These are phyloP conservation scores for Drosophila nr. perissopoda DNA, from an alignment of 2,888 invertebrate species.

Conservation along the genomic window DNA sequence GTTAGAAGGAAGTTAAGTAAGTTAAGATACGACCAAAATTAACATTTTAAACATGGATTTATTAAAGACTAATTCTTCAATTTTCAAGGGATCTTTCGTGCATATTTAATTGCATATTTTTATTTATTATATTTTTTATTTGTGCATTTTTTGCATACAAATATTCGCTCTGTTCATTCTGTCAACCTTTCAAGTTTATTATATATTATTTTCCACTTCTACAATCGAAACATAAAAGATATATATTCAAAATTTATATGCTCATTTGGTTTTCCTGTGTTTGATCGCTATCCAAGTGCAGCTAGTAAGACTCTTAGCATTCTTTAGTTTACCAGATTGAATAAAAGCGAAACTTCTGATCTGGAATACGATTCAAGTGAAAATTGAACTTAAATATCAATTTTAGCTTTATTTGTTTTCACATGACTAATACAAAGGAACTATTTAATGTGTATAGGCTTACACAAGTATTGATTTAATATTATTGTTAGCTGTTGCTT, in stretches of 20 bases:
- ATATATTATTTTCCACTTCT: background rate
- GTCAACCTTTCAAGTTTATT: background rate
- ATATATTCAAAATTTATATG: background rate
- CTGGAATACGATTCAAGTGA: background rate
- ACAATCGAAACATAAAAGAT: background rate
- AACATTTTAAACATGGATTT: background rate
- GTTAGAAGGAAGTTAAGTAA: background rate
- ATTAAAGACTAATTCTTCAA: background rate
- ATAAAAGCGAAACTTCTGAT: background rate
- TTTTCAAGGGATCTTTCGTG: background rate
- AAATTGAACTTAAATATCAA: background rate
- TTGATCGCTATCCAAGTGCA: background rate
- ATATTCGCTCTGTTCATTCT: background rate
- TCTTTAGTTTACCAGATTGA: background rate
- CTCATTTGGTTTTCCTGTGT: background rate
- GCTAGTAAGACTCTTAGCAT: background rate
- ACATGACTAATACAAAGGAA: background rate
- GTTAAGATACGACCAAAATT: background rate
- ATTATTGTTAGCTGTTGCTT: conserved; percentile 8
- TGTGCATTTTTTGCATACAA: background rate
- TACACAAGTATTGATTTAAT: conserved; percentile 7
- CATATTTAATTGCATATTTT: background rate
- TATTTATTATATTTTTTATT: background rate
- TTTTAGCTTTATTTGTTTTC: background rate
- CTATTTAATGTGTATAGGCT: background rate